Evolutionary conservation across 2,888 invertebrate genomes (phyloP).

Genomic region (Drosophila kanekoi): DNA sequence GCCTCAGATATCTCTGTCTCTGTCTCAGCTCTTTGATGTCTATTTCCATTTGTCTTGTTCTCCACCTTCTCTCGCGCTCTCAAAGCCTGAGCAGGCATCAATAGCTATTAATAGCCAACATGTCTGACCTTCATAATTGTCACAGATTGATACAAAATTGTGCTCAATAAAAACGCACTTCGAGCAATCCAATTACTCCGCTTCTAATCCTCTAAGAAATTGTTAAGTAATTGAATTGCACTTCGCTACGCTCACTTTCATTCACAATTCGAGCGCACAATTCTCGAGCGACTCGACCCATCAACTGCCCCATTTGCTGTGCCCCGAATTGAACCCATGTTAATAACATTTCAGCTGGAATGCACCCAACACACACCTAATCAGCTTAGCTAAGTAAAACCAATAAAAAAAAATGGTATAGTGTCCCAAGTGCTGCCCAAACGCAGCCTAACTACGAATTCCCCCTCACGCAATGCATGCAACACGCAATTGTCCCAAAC

Average conservation of each 20-base stretch:
- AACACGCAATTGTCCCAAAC: constrained; percentile 66
- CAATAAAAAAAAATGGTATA: constrained; percentile 8
- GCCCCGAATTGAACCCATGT: no score
- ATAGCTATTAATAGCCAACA: neutral
- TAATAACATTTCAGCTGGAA: constrained; percentile 60
- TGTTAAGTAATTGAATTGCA: constrained; percentile 27
- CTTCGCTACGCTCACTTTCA: constrained; percentile 24
- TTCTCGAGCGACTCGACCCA: constrained; percentile 1
- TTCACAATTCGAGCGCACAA: constrained; percentile 12
- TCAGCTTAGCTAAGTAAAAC: constrained; percentile 67
- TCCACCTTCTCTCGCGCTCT: neutral
- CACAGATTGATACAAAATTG: constrained; percentile 18
- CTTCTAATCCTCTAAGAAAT: constrained; percentile 22
- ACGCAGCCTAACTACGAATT: constrained; percentile 6
- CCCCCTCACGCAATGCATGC: constrained; percentile 33
- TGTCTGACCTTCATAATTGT: constrained; percentile 26
- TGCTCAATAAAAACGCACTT: constrained; percentile 2
- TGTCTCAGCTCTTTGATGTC: neutral
- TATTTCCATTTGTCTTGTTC: constrained; percentile 14
- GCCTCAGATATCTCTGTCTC: neutral
- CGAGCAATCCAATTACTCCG: constrained; percentile 22
- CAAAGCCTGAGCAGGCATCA: neutral
- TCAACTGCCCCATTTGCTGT: neutral
- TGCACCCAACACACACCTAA: constrained; percentile 39
- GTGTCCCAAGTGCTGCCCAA: constrained; percentile 10